Evolutionary conservation across 2,113 vertebrate species (phyloP).

Genomic region (Misgurnus anguillicaudatus): DNA sequence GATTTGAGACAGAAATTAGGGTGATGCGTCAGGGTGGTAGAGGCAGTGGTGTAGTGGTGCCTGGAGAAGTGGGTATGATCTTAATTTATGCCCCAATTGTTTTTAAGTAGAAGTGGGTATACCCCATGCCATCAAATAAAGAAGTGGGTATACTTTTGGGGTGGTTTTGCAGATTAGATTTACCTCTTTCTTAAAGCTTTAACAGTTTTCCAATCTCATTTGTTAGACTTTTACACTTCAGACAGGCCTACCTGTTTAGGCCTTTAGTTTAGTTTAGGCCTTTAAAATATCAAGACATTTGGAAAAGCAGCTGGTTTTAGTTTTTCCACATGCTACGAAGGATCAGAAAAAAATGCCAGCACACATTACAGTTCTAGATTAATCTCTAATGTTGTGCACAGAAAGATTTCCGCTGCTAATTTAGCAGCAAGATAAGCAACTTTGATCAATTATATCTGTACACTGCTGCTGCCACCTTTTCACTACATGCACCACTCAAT

Average conservation of each 20-base stretch:
- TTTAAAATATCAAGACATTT: no score
- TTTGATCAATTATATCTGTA: constrained; percentile 39
- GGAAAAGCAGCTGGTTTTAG: constrained; percentile 61
- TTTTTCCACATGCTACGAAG: constrained; percentile 65
- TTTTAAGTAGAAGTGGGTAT: no score
- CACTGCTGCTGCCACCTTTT: constrained; percentile 50
- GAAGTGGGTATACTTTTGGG: no score
- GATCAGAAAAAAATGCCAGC: constrained; percentile 61
- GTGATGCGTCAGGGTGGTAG: no score
- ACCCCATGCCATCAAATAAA: no score
- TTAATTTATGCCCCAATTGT: no score
- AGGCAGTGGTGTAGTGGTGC: no score
- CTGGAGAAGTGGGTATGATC: no score
- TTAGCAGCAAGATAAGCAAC: constrained; percentile 58
- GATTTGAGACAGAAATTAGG: no score
- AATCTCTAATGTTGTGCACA: constrained; percentile 60
- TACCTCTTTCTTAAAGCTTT: constrained; percentile 14
- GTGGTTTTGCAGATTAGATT: background rate
- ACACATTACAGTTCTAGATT: constrained; percentile 58
- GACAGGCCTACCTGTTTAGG: constrained; percentile 28
- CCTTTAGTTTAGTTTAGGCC: no score
- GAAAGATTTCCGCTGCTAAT: constrained; percentile 60
- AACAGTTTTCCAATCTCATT: background rate
- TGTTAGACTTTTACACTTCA: background rate
- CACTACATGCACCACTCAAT: constrained; percentile 22